Percentiles rank a stretch among this genome's conserved stretches.
Conservation (phyloP, 2,888 invertebrate species). For the Ochropleura plecta region DNA sequence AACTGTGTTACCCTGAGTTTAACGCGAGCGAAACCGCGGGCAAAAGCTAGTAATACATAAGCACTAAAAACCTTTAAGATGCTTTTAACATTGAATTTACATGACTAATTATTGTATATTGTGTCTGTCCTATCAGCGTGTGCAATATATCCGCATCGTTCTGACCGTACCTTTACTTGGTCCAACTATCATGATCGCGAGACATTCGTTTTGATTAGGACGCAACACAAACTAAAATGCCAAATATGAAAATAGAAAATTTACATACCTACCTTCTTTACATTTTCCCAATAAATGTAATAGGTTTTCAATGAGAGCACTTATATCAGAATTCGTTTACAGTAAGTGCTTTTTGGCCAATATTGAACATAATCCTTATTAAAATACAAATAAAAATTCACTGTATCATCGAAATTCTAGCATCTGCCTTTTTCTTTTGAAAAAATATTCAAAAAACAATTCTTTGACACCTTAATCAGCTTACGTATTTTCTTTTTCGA, state of each 20-base stretch:
- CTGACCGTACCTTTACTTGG: not conserved
- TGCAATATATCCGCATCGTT: not conserved
- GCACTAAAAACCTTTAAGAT: too few relatives aligned
- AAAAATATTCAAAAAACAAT: not conserved
- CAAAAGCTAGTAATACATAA: too few relatives aligned
- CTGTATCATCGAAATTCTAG: slow-evolving; percentile 19
- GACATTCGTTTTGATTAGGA: not conserved
- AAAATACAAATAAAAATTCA: not conserved
- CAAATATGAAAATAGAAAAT: slow-evolving; percentile 16
- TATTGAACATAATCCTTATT: slow-evolving; percentile 18
- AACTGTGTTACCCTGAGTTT: too few relatives aligned
- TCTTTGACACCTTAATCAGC: not conserved
- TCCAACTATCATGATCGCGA: not conserved
- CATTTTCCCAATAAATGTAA: slow-evolving; percentile 38
- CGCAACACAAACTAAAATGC: not conserved
- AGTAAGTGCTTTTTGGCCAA: slow-evolving; percentile 43
- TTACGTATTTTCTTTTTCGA: not conserved
- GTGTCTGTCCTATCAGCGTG: not conserved
- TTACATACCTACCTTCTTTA: slow-evolving; percentile 18
- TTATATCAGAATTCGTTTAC: slow-evolving; percentile 42
- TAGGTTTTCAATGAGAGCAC: slow-evolving; percentile 40
- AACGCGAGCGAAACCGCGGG: too few relatives aligned
- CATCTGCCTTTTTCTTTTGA: not conserved
- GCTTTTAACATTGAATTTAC: too few relatives aligned
- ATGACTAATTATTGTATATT: too few relatives aligned